phyloP scores from a whole-genome alignment of 2,888 invertebrate genomes.

The Carabus problematicus region DNA sequence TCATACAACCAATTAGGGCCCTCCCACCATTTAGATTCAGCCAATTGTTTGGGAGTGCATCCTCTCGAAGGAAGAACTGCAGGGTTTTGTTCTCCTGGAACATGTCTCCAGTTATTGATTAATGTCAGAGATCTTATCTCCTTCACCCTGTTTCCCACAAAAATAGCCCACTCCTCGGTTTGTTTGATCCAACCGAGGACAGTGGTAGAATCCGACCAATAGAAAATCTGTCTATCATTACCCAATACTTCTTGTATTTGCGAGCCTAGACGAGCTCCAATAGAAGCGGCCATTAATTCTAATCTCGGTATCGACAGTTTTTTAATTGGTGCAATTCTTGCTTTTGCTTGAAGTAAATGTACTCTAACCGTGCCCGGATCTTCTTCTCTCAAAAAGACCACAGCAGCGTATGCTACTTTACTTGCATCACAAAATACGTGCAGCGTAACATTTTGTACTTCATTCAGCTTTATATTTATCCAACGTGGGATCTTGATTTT shows the following conservation, averaged over 20 bases:
- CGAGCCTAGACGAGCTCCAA: slow-evolving; percentile 46
- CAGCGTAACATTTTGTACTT: too few relatives aligned
- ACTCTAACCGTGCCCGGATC: slow-evolving; percentile 32
- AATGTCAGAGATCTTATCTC: slow-evolving; percentile 47
- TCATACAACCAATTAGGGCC: slow-evolving; percentile 49
- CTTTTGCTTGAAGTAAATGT: slow-evolving; percentile 47
- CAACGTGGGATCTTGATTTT: slow-evolving; percentile 22
- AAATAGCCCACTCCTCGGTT: slow-evolving; percentile 46
- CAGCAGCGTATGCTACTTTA: slow-evolving; percentile 48
- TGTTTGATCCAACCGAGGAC: slow-evolving; percentile 48
- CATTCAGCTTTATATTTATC: slow-evolving; percentile 9
- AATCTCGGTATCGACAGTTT: slow-evolving; percentile 49
- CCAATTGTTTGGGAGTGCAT: slow-evolving; percentile 46
- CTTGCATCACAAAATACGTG: slow-evolving; percentile 47
- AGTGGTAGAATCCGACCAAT: slow-evolving; percentile 48
- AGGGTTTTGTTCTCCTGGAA: slow-evolving; percentile 50
- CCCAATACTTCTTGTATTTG: slow-evolving; percentile 41
- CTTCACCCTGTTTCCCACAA: slow-evolving; percentile 48
- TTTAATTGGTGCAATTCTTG: slow-evolving; percentile 49
- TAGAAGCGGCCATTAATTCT: slow-evolving; percentile 50
- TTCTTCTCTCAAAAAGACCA: slow-evolving; percentile 46
- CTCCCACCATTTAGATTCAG: slow-evolving; percentile 50
- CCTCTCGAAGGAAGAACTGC: slow-evolving; percentile 51
- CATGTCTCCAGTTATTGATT: slow-evolving; percentile 46
- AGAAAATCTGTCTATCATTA: slow-evolving; percentile 38